Percentiles rank a stretch among this genome's conserved stretches.
phyloP scores from a whole-genome alignment of 2,888 invertebrate genomes.

The Ferrisia virgata region DNA sequence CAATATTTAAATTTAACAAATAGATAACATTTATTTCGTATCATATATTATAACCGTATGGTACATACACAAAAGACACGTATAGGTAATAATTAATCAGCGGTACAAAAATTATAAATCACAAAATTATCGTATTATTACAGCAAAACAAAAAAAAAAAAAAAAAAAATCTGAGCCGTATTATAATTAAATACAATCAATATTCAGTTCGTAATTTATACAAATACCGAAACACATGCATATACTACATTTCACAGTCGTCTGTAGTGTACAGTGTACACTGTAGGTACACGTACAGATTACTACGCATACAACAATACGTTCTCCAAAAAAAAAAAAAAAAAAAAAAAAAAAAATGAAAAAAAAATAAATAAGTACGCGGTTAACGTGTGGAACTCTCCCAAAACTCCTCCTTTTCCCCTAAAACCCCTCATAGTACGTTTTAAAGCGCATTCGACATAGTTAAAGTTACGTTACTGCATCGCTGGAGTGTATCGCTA shows the following conservation, averaged over 20 bases:
- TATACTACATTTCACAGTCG: background rate
- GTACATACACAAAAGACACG: background rate
- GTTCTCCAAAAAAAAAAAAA: background rate
- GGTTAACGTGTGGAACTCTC: background rate
- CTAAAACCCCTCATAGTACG: background rate
- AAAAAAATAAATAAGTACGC: background rate
- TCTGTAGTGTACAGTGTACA: too few species aligned
- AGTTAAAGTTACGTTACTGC: background rate
- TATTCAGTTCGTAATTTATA: conserved; percentile 3
- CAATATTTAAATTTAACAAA: background rate
- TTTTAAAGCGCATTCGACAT: background rate
- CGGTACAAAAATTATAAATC: conserved; percentile 30
- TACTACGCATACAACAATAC: background rate
- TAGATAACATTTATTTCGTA: background rate
- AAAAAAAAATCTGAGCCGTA: background rate
- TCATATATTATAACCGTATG: background rate
- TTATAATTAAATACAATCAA: background rate
- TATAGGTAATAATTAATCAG: background rate
- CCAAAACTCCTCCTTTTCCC: background rate
- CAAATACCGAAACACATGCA: background rate
- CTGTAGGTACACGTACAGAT: too few species aligned
- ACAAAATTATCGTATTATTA: conserved; percentile 2
- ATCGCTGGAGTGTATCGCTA: too few species aligned
- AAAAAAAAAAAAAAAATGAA: background rate
- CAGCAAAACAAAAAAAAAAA: background rate